Percentiles rank a stretch among this genome's conserved stretches.
phyloP scores from a whole-genome alignment of 2,888 invertebrate genomes.

The Campaea margaritaria region DNA sequence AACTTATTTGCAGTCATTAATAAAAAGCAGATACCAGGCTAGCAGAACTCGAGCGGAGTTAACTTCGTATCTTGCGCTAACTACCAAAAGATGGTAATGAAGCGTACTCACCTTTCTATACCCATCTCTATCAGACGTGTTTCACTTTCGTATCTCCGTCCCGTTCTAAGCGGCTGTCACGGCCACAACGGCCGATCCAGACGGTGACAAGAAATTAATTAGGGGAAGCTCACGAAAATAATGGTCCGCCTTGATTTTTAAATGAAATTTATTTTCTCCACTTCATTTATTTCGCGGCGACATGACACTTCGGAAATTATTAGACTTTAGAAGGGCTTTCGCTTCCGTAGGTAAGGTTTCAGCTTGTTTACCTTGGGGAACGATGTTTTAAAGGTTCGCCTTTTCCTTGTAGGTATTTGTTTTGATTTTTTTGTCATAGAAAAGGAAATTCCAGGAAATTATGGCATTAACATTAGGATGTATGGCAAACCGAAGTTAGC shows the following conservation, averaged over 20 bases:
- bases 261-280: slow-evolving; percentile 84
- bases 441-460: neutral
- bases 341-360: slow-evolving; percentile 67
- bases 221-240: slow-evolving; percentile 82
- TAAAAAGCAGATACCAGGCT: slow-evolving; percentile 68
- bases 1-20: slow-evolving; percentile 66
- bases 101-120: slow-evolving; percentile 74
- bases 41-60: slow-evolving; percentile 70
- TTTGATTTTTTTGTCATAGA: slow-evolving; percentile 32
- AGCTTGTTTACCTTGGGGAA: slow-evolving; percentile 65
- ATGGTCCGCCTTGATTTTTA: slow-evolving; percentile 84
- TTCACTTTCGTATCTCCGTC: slow-evolving; percentile 45
- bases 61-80: slow-evolving; percentile 80
- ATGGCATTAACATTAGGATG: too few species aligned
- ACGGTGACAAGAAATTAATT: slow-evolving; percentile 85
- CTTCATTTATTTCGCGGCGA: slow-evolving; percentile 82
- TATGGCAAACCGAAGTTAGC: too few species aligned
- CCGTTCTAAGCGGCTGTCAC: slow-evolving; percentile 71
- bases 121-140: slow-evolving; percentile 53
- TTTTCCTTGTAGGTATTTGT: slow-evolving; percentile 41
- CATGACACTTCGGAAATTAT: slow-evolving; percentile 84
- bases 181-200: slow-evolving; percentile 78
- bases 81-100: slow-evolving; percentile 82
- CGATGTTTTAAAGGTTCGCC: slow-evolving; percentile 19
- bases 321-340: slow-evolving; percentile 71